Base-by-base conservation (phyloP, 2,113 vertebrate genomes). In the Heterotilapia buettikoferi region DNA sequence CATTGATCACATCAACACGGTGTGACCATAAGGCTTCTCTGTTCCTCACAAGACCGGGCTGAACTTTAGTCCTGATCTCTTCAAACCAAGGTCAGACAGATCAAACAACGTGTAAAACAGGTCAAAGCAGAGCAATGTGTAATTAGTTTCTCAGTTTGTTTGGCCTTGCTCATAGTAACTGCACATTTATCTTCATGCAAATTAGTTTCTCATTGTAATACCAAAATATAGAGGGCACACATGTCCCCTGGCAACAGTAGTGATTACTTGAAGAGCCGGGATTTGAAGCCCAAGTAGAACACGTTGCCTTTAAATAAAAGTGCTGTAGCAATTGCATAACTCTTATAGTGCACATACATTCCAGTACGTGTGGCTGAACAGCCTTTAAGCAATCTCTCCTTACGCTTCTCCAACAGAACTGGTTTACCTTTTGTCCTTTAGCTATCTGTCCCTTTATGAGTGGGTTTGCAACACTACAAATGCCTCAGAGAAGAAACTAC, bases 1-100 rank as follows among this genome's bases (percentile, higher is more conserved):
- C 87, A 93, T 93, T 84, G 71, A 92, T 89, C 78, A 26, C 24
- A 24, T 84, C 81, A 80, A 43, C 5, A 7, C 19, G 18, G 31
- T 9, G 47, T 71, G 84, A 82, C 9, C 29, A 86, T 9, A 56
- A 56, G 54, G 9, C 85, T 66, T n/a, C 21, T 14, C 21, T 61
- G n/a, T n/a, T 86, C 12, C 14, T 78, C 9, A 21, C 21, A 73
- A 88, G 14, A 71, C 9, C 6, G 0, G 21, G 9, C 26, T 59
- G 33, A 18, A 86, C 45, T 12, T 76, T 5, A 14, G 19, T 73
- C 7, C 53, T 68, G 80, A 45, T n/a, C 50, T 57, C 38, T 36
- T 26, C 80, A 26, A 9, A 38, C 6, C 11, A 73, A 88, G 89
- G 82, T 81, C 61, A 86, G 26, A 56, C 21, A 56, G 29, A 26